Percentiles rank a stretch among this genome's conserved stretches.
Conservation (phyloP, 2,888 invertebrate species). For the Piscicola geometra region DNA sequence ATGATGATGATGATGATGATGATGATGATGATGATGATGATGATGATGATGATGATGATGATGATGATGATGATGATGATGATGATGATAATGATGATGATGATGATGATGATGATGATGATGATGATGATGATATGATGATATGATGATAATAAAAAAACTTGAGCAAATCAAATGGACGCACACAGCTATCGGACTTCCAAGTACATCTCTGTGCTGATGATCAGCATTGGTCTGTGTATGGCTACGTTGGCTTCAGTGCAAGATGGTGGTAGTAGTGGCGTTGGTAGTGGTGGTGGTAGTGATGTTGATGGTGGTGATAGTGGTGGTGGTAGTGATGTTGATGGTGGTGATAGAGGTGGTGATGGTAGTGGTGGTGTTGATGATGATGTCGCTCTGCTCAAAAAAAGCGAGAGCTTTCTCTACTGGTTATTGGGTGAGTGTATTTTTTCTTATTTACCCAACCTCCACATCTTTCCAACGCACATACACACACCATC, state of each 20-base stretch:
- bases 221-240: conserved; percentile 87
- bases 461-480: not conserved
- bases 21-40: conserved; percentile 28
- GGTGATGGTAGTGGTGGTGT: not conserved
- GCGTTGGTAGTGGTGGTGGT: conserved; percentile 1
- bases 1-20: too few species aligned
- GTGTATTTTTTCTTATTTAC: not conserved
- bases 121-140: too few species aligned
- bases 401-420: not conserved
- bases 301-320: conserved; percentile 21
- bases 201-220: conserved; percentile 83
- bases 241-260: conserved; percentile 80
- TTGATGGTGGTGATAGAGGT: conserved; percentile 19
- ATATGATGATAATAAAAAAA: conserved; percentile 16
- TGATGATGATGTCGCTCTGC: not conserved
- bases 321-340: conserved; percentile 8
- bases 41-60: not conserved
- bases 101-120: conserved; percentile 29
- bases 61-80: conserved; percentile 22
- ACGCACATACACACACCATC: too few species aligned
- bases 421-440: not conserved
- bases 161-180: not conserved
- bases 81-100: conserved; percentile 20
- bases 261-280: not conserved
- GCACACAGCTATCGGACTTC: conserved; percentile 64